These are phyloP conservation scores for Boloria euphrosyne DNA, from an alignment of 2,888 invertebrate species.

Conservation along the genomic window DNA sequence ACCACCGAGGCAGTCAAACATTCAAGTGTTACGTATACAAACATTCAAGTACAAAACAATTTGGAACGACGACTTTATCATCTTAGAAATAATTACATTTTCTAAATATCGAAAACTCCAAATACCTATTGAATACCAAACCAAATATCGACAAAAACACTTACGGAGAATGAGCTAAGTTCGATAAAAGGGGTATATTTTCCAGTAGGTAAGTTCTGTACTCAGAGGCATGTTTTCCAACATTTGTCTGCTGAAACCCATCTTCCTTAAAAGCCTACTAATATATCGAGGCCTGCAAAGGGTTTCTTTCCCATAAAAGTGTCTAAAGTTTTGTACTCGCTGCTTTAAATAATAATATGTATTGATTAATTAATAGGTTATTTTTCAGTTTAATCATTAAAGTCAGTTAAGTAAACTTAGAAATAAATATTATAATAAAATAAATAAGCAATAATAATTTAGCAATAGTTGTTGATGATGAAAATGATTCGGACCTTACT, in stretches of 20 bases:
- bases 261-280: slow-evolving; percentile 57
- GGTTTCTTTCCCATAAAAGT: slow-evolving; percentile 55
- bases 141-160: slow-evolving; percentile 53
- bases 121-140: slow-evolving; percentile 48
- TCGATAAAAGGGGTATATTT: slow-evolving; percentile 47
- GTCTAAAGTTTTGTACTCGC: slow-evolving; percentile 55
- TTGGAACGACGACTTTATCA: slow-evolving; percentile 50
- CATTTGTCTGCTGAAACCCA: slow-evolving; percentile 48
- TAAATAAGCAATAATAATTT: slow-evolving; percentile 50
- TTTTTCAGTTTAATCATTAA: slow-evolving; percentile 61
- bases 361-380: slow-evolving; percentile 61
- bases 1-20: no score
- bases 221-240: slow-evolving; percentile 45
- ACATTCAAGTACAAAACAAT: slow-evolving; percentile 55
- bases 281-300: slow-evolving; percentile 51
- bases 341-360: slow-evolving; percentile 50
- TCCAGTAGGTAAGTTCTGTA: slow-evolving; percentile 53
- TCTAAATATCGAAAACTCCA: slow-evolving; percentile 62
- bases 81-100: slow-evolving; percentile 60
- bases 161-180: slow-evolving; percentile 50
- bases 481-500: slow-evolving; percentile 51
- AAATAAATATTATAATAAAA: slow-evolving; percentile 50
- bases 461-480: slow-evolving; percentile 59
- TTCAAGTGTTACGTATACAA: no score
- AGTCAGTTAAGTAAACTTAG: slow-evolving; percentile 61